phyloP scores from a whole-genome alignment of 2,888 invertebrate genomes.

The Synanthedon formicaeformis region DNA sequence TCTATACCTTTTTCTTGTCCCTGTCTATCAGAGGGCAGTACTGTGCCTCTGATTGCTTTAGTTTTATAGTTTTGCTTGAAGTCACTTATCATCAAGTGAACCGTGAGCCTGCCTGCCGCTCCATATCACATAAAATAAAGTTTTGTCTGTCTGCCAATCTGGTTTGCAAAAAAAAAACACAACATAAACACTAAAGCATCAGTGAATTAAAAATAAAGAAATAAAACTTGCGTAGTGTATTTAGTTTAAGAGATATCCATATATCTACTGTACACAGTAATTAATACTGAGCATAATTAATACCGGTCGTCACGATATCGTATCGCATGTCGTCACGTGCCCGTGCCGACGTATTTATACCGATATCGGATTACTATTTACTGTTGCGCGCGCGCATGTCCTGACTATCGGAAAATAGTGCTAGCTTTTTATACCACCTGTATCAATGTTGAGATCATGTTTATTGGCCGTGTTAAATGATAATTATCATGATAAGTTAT shows the following conservation, averaged over 20 bases:
- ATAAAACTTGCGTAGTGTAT: no score
- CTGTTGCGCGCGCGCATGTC: conserved; percentile 15
- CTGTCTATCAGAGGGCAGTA: no score
- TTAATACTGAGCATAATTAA: background rate
- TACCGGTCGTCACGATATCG: background rate
- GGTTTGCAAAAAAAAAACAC: no score
- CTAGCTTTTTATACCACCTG: background rate
- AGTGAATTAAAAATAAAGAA: no score
- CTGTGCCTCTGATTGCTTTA: no score
- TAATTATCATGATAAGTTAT: background rate
- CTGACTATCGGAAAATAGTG: conserved; percentile 8
- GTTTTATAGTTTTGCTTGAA: no score
- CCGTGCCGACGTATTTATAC: conserved; percentile 42
- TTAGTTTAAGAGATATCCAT: background rate
- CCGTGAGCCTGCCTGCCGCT: no score
- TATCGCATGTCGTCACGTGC: conserved; percentile 54
- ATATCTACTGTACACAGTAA: background rate
- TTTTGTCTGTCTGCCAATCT: no score
- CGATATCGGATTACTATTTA: conserved; percentile 62
- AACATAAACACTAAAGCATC: no score
- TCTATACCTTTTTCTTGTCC: no score
- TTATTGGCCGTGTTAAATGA: background rate
- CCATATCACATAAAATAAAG: no score
- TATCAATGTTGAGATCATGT: background rate
- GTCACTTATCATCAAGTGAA: no score